Conservation (phyloP, 2,888 invertebrate species). For the Linnaemya vulpina region DNA sequence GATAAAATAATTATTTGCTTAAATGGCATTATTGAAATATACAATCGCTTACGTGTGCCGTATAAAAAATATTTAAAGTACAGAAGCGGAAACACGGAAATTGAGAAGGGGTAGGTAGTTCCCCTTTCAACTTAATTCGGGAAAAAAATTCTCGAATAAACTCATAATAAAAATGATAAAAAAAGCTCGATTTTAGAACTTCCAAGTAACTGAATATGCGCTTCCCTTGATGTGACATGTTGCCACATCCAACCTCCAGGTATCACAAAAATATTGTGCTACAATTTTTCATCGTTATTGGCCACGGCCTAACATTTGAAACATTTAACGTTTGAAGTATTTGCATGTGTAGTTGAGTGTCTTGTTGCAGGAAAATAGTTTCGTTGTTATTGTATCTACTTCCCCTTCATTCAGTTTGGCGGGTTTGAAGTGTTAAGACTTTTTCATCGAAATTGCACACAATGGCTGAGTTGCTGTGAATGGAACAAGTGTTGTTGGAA, state of each 20-base stretch:
- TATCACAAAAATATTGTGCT: not conserved
- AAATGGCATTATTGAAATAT: not conserved
- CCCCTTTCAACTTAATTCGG: too few relatives aligned
- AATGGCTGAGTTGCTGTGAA: not conserved
- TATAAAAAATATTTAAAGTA: too few relatives aligned
- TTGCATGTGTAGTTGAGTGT: not conserved
- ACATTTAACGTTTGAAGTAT: not conserved
- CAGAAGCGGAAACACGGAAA: too few relatives aligned
- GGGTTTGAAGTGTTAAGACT: conserved; percentile 8
- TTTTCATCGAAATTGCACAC: conserved; percentile 18
- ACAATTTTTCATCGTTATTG: not conserved
- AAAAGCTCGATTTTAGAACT: not conserved
- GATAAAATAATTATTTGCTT: not conserved
- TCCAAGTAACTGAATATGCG: not conserved
- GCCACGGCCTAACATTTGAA: not conserved
- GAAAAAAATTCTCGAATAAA: too few relatives aligned
- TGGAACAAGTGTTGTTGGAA: conserved; percentile 41
- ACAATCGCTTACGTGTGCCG: not conserved
- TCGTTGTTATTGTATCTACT: not conserved
- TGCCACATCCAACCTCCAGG: not conserved
- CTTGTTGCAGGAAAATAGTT: not conserved
- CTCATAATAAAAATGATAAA: too few relatives aligned
- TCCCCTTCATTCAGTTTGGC: not conserved
- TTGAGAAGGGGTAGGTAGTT: too few relatives aligned
- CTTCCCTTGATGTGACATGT: not conserved